Evolutionary conservation across 1,140 invertebrate genomes (phyloP), one percentile per base, ranked within the genome.

Genomic region (Eurosta solidaginis): DNA sequence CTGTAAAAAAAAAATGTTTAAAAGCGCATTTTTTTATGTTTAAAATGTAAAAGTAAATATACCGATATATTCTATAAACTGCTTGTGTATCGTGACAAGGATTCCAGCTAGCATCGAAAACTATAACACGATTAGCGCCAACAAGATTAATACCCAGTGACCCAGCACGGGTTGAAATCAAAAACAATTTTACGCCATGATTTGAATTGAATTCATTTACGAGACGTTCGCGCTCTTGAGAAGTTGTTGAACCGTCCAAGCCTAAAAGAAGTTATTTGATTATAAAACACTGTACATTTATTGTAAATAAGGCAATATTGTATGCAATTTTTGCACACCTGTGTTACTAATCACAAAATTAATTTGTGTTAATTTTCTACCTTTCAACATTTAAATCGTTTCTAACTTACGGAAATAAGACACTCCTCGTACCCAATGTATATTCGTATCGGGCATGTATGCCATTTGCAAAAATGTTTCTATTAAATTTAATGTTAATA

Each of bases 61-160:
- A 87, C 87, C 97, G 92, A 88, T 99, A 99, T 45, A 99, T 97
- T 82, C 98, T 90, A 88, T 98, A 99, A 1, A 99, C 97, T 74
- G 98, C 98, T 89, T 99, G 98, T 1, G 97, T 98, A 86, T 99
- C 98, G 87, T 99, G 97, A 85, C 98, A 99, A n/a, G 98, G 98
- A 90, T 99, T 99, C 97, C 98, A 99, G 3, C 96, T 98, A 45
- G 97, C 97, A 89, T 99, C 98, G 83, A 99, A 95, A 40, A 99
- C 97, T 27, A 99, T 94, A 0, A 99, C 98, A 68, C 98, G 90
- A 89, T 98, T 99, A 0, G 98, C 98, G 27, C 97, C 98, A 54
- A 97, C 95, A 25, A 99, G 91, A 90, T 99, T 99, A 68, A 99
- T 98, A 5, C 98, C 98, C 17, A 99, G 89, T 27, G 96, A 98